These are phyloP conservation scores for Mellivora capensis DNA, from an alignment of 2,113 vertebrate genomes.

Conservation along the genomic window DNA sequence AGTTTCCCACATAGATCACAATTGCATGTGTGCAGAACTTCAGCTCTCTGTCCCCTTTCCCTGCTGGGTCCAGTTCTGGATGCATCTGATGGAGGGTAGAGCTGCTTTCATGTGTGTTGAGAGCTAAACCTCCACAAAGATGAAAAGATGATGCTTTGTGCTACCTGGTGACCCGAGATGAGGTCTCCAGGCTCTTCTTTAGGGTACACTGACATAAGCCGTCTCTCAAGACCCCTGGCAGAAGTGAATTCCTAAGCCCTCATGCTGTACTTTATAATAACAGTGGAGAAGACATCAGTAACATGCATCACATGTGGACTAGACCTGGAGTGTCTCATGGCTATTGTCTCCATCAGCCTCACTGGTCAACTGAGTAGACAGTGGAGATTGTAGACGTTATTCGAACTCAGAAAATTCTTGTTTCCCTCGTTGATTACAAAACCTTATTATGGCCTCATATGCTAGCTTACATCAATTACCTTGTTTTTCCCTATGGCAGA, in stretches of 20 bases:
- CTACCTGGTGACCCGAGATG: rapidly evolving
- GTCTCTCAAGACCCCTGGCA: background rate
- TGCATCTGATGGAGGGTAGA: rapidly evolving
- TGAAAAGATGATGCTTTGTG: background rate
- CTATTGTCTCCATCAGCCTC: rapidly evolving
- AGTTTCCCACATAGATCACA: background rate
- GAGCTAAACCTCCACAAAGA: background rate
- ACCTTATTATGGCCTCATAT: no score
- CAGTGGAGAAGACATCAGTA: rapidly evolving
- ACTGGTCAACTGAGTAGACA: background rate
- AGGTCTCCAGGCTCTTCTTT: background rate
- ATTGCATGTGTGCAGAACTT: rapidly evolving
- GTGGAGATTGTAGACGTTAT: background rate
- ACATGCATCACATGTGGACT: rapidly evolving
- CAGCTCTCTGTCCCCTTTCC: rapidly evolving
- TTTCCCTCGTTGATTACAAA: background rate
- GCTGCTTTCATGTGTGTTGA: background rate
- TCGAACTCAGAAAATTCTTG: background rate
- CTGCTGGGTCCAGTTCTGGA: rapidly evolving
- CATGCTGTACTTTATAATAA: no score
- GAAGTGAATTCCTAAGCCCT: background rate
- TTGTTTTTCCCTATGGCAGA: background rate
- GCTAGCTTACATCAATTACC: no score
- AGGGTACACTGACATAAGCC: background rate
- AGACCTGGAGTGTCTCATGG: rapidly evolving